Conservation (phyloP, 2,797 vertebrate genomes). For the Buphagus erythrorhynchus region DNA sequence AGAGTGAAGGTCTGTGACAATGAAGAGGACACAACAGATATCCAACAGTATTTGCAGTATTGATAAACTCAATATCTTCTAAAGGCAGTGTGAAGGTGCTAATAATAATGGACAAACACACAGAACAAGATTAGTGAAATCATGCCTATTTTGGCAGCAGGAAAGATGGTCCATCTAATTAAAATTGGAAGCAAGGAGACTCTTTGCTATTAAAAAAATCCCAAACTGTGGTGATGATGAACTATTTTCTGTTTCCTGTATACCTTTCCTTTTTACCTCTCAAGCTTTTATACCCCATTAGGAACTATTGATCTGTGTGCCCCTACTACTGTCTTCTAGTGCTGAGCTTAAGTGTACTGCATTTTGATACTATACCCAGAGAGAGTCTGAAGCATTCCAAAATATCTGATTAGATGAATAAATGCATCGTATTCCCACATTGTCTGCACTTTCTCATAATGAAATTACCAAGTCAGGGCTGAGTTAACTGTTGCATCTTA, state of each 20-base stretch:
- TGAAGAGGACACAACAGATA: background rate
- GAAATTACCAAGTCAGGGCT: background rate
- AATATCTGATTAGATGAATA: background rate
- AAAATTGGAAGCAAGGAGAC: background rate
- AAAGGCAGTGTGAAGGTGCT: background rate
- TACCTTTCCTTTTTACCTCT: background rate
- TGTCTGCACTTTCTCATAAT: background rate
- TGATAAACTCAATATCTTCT: background rate
- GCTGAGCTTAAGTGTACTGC: background rate
- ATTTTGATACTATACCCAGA: background rate
- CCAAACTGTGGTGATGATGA: background rate
- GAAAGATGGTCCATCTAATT: background rate
- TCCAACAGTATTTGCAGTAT: background rate
- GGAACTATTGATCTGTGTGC: background rate
- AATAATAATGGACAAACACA: background rate
- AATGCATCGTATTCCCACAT: background rate
- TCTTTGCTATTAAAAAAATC: background rate
- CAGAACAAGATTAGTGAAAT: background rate
- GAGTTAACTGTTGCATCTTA: background rate
- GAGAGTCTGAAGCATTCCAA: background rate
- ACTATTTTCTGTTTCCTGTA: background rate
- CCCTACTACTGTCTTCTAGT: too few relatives aligned
- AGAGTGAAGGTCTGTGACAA: background rate
- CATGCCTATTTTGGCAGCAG: background rate
- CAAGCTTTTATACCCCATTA: background rate